A percentile compares a stretch with the other conserved stretches of the same genome.
Conservation (phyloP, 2,888 invertebrate genomes). For the Trypoxylon attenuatum region DNA sequence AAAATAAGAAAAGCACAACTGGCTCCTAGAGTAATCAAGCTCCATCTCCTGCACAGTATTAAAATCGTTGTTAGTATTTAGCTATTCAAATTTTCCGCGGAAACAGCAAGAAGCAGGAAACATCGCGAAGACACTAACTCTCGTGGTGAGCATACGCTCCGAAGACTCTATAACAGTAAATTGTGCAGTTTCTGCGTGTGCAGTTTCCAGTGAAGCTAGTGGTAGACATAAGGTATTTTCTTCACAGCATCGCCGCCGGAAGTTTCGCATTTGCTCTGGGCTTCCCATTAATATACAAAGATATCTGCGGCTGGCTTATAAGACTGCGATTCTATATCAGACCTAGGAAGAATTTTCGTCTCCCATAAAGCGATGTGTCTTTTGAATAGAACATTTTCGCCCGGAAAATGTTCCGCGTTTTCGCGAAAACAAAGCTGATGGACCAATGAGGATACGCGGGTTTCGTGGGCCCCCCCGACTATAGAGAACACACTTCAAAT, state of each 20-base stretch:
- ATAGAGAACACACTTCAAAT: too few relatives aligned
- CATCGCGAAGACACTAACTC: not conserved
- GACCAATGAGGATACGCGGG: too few relatives aligned
- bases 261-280: not conserved
- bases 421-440: too few relatives aligned
- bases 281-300: conserved; percentile 6
- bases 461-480: too few relatives aligned
- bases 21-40: not conserved
- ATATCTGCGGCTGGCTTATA: too few relatives aligned
- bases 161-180: conserved; percentile 30
- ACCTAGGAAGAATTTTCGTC: too few relatives aligned
- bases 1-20: too few relatives aligned
- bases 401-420: too few relatives aligned
- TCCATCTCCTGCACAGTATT: not conserved
- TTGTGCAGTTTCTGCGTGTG: conserved; percentile 8
- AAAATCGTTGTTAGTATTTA: not conserved
- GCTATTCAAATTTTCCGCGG: conserved; percentile 14
- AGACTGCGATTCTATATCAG: too few relatives aligned
- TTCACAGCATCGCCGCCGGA: conserved; percentile 8
- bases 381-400: too few relatives aligned
- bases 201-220: conserved; percentile 1
- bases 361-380: too few relatives aligned
- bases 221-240: conserved; percentile 17
- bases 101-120: conserved; percentile 7
- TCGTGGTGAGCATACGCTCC: too few relatives aligned